phyloP scores from a whole-genome alignment of 1,140 invertebrate genomes.

The Temnothorax nylanderi region DNA sequence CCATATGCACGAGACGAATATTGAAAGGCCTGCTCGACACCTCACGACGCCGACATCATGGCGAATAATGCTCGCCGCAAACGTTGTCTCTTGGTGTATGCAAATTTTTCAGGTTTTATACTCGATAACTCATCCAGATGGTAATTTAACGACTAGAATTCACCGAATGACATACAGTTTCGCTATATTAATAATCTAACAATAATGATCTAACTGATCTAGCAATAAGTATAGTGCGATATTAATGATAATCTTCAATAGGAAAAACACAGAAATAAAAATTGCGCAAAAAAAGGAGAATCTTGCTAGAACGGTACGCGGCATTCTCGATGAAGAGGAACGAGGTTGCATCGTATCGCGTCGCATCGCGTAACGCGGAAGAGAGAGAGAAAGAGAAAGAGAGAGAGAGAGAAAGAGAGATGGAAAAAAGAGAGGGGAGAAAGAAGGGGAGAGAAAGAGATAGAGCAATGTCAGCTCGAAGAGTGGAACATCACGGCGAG shows the following conservation, averaged over 20 bases:
- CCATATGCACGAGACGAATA: constrained; percentile 3
- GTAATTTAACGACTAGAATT: background rate
- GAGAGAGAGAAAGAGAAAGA: background rate
- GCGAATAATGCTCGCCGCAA: constrained; percentile 15
- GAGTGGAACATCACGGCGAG: background rate
- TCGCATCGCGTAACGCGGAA: constrained; percentile 20
- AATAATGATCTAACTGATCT: too few relatives aligned
- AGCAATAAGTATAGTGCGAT: too few relatives aligned
- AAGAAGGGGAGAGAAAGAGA: background rate
- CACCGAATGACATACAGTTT: background rate
- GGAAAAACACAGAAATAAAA: constrained; percentile 25
- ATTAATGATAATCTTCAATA: background rate
- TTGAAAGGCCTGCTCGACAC: background rate
- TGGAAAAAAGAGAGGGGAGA: background rate
- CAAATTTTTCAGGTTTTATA: background rate
- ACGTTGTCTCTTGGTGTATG: background rate
- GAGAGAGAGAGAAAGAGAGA: background rate
- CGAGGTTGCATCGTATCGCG: constrained; percentile 55
- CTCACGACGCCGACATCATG: constrained; percentile 26
- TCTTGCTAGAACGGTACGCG: background rate
- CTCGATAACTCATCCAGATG: background rate
- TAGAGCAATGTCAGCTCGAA: constrained; percentile 8
- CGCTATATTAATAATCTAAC: background rate
- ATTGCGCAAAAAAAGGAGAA: constrained; percentile 14
- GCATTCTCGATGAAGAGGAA: constrained; percentile 49